phyloP scores from a whole-genome alignment of 2,113 vertebrate genomes.

The Gopherus evgoodei region DNA sequence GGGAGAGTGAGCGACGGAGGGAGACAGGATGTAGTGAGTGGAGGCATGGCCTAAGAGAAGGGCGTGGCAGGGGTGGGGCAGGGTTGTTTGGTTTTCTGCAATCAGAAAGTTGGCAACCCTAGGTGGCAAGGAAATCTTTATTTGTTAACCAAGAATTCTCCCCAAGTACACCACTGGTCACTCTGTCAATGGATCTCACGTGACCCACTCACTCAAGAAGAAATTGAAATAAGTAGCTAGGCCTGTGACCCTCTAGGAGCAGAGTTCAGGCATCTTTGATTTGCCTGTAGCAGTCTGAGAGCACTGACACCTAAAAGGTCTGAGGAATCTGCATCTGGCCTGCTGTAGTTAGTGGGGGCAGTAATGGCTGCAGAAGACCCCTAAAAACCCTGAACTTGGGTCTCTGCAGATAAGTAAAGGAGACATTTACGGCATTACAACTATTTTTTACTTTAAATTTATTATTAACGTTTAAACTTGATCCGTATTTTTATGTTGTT shows the following conservation, averaged over 20 bases:
- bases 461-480: neutral
- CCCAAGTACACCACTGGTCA: neutral
- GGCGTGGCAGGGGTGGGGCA: no score
- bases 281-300: neutral
- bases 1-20: no score
- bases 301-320: neutral
- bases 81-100: no score
- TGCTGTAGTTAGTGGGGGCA: neutral
- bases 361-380: neutral
- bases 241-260: neutral
- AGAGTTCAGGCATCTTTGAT: neutral
- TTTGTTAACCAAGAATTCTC: neutral
- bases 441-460: neutral
- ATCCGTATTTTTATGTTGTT: fast-evolving
- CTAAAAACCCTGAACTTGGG: neutral
- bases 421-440: neutral
- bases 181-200: neutral
- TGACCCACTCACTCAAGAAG: neutral
- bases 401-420: neutral
- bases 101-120: no score
- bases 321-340: neutral
- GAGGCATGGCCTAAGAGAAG: no score
- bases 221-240: neutral
- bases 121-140: neutral
- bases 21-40: no score